Base-by-base conservation (phyloP, 2,888 invertebrate species). In the Platycheirus albimanus region DNA sequence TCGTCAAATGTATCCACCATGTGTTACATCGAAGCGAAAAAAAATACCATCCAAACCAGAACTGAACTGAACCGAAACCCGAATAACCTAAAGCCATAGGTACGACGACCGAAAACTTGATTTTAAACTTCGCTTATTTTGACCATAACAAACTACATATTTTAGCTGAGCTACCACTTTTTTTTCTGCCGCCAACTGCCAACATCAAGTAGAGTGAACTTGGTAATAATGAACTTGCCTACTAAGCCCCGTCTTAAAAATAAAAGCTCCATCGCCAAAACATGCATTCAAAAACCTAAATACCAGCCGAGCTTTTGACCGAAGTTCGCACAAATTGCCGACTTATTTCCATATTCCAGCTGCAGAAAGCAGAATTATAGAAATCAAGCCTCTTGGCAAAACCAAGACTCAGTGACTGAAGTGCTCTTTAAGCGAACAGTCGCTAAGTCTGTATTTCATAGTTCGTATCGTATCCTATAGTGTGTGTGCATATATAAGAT, bases 311-410 rank as follows among this genome's bases (percentile, higher is more conserved):
- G 75, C 75, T 80, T 81, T 76, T 13, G 61, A 33, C 41, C 72
- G 20, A n/a, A 5, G 47, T 10, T 33, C 5, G 10, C 17, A 24
- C 81, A 38, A 70, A 71, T 66, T 52, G 30, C 45, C 17, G 36
- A 66, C 67, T 63, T 36, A 78, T 72, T 78, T 67, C 69, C 78
- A 77, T 83, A 64, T 69, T 67, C 69, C 64, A 58, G 58, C 58
- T 78, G 72, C 71, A 83, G 77, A 83, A 74, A 74, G 72, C 71
- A 83, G 77, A 83, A 74, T 49, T 49, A 36, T 83, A 78, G 83
- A 78, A 83, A 78, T 83, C 67, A 67, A 69, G 54, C 72, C 71
- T 67, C 71, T 72, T 72, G 52, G 47, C 47, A 63, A 54, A 77
- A 63, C 61, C 36, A 19, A 81, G 71, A 67, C 71, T 72, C 77